Evolutionary conservation across 2,888 invertebrate species (phyloP), one percentile per base, ranked within the genome.

Genomic region (Epiperipatus broadwayi): DNA sequence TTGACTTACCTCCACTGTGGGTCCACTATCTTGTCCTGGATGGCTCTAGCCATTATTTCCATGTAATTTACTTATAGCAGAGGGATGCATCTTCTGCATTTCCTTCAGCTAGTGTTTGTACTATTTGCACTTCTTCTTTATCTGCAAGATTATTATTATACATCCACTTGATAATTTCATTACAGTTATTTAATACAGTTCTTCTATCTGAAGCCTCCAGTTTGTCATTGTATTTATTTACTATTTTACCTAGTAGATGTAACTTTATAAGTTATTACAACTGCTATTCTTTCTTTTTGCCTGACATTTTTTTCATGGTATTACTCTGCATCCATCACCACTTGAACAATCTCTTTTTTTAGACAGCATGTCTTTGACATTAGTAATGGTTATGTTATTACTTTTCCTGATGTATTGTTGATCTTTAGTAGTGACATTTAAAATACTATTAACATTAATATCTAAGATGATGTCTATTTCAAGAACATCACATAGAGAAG

Each of bases 381-480:
- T 14, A 10, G n/a, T n/a, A 30, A 29, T 36, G 4, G 7, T 5
- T 22, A 36, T 36, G 21, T 36, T n/a, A 5, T 29, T 10, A 4
- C 5, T 15, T 15, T 36, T 36, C 16, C 36, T 25, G 5, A 25
- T 36, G 27, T n/a, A n/a, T n/a, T 16, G 10, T 18, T 36, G 20
- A 25, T 36, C 36, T 7, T 5, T 25, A 4, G 36, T 25, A 7
- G 36, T 22, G 10, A 36, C 36, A 10, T 36, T 21, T 4, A 36
- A 16, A 30, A 36, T 29, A 15, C 36, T 25, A 18, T 29, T 8
- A 25, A 25, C 21, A 21, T 60, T 59, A 38, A 60, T 56, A 41
- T 60, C 59, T 45, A 59, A 59, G 32, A 57, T 58, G 12, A 59
- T 59, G 43, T 59, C 59, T 46, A 59, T 59, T 37, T 59, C 57